Conservation (phyloP, 1,140 invertebrate species). For the Drosophila kurseongensis region DNA sequence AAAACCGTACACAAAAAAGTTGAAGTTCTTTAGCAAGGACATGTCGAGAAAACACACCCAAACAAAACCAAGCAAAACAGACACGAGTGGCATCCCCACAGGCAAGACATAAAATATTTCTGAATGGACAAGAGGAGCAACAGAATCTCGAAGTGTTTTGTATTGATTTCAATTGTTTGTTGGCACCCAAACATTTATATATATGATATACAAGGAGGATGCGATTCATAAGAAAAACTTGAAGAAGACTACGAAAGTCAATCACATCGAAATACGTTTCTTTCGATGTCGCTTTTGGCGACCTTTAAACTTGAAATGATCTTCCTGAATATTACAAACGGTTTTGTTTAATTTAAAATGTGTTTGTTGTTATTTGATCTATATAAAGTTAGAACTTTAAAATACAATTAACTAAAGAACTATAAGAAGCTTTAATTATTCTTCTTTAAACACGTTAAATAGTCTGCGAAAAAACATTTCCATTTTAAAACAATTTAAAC, state of each 20-base stretch:
- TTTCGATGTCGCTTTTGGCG: no score
- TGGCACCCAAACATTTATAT: conserved; percentile 66
- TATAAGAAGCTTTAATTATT: no score
- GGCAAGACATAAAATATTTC: conserved; percentile 56
- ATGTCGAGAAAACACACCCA: conserved; percentile 6
- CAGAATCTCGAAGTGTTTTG: conserved; percentile 69
- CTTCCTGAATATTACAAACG: background rate
- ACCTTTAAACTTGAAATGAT: background rate
- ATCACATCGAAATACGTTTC: conserved; percentile 2
- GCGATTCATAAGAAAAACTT: background rate
- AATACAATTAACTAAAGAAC: no score
- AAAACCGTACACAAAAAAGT: conserved; percentile 7
- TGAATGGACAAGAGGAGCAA: conserved; percentile 31
- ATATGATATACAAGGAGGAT: conserved; percentile 43
- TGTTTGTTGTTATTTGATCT: no score
- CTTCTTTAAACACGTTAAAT: no score
- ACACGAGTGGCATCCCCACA: conserved; percentile 30
- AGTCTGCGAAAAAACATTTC: no score
- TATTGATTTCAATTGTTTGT: conserved; percentile 73
- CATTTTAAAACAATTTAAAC: no score
- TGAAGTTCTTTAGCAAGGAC: conserved; percentile 13
- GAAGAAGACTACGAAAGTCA: background rate
- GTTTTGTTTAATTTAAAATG: no score
- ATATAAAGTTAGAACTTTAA: no score
- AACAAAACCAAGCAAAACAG: conserved; percentile 50